Evolutionary conservation across 2,797 vertebrate genomes (phyloP), one percentile per base, ranked within the genome.

Genomic region (Notolabrus celidotus): DNA sequence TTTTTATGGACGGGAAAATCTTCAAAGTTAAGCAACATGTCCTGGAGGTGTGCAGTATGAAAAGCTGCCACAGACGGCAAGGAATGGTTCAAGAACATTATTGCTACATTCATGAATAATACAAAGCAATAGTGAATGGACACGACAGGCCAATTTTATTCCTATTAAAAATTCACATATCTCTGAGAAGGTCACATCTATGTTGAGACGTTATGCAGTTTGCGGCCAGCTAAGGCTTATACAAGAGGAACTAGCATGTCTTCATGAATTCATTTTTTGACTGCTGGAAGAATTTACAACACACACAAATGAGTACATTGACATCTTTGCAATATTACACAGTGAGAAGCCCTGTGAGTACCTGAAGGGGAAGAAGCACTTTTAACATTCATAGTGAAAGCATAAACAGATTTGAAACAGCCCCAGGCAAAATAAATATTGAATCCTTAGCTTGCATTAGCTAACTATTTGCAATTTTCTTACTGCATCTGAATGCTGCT

Each of bases 21-120:
- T 38, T 45, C 25, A 1, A 17, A 17, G 57, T 29, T 19, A 9
- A n/a, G 22, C 19, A 46, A 54, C 38, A 10, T 10, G 33, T 68
- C 42, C 3, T 8, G n/a, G 22, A 60, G 61, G 20, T 0, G 4
- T 47, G 27, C 10, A n/a, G 22, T 8, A 19, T 69, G 38, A 54
- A 64, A 65, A 17, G 29, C 42, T 62, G 36, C 58, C 57, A 49
- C 25, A 53, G 67, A 71, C 52, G 45, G 67, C 58, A 64, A 59
- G 54, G 60, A 62, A 57, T 53, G 62, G 51, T 67, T 63, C 31
- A 41, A 59, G 68, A 74, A 88, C 63, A 75, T 72, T 81, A 71
- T 80, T 72, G 52, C 78, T 83, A 60, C 54, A 77, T 59, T 69
- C 62, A 85, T 88, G 80, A 86, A 90, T 88, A 75, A 86, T 77